Evolutionary conservation across 2,888 invertebrate species (phyloP).

Genomic region (Cheilosia vulpina): DNA sequence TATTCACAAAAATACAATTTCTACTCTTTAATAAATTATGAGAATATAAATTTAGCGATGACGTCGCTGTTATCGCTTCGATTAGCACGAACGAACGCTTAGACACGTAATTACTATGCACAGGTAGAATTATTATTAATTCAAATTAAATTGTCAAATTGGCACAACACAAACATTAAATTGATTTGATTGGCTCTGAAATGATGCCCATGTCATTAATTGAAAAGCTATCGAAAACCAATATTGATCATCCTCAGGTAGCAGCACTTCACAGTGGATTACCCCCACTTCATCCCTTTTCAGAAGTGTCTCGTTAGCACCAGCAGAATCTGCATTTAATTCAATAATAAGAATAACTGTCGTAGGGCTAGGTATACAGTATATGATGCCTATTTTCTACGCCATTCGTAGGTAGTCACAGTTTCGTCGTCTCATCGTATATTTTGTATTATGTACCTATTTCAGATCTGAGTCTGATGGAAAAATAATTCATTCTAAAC

Average conservation of each 20-base stretch:
- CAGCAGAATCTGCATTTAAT: too few relatives aligned
- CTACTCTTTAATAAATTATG: neutral
- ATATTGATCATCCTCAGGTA: neutral
- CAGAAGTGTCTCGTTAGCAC: too few relatives aligned
- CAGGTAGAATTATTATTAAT: constrained; percentile 54
- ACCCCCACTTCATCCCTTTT: neutral
- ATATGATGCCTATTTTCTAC: too few relatives aligned
- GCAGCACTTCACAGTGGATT: neutral
- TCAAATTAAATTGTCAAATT: constrained; percentile 66
- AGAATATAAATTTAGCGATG: constrained; percentile 23
- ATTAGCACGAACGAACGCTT: neutral
- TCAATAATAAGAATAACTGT: too few relatives aligned
- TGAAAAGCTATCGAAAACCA: neutral
- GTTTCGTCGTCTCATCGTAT: too few relatives aligned
- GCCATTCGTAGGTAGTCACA: too few relatives aligned
- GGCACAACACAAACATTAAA: constrained; percentile 4
- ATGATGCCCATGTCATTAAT: neutral
- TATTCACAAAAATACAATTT: neutral
- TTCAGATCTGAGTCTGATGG: neutral
- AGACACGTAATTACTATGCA: neutral
- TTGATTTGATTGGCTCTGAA: neutral
- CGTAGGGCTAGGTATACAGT: too few relatives aligned
- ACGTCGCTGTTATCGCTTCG: neutral
- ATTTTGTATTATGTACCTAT: too few relatives aligned
- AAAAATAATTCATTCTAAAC: neutral